Percentiles rank a stretch among this genome's conserved stretches.
phyloP scores from a whole-genome alignment of 1,140 invertebrate species.

The Grapholita molesta region DNA sequence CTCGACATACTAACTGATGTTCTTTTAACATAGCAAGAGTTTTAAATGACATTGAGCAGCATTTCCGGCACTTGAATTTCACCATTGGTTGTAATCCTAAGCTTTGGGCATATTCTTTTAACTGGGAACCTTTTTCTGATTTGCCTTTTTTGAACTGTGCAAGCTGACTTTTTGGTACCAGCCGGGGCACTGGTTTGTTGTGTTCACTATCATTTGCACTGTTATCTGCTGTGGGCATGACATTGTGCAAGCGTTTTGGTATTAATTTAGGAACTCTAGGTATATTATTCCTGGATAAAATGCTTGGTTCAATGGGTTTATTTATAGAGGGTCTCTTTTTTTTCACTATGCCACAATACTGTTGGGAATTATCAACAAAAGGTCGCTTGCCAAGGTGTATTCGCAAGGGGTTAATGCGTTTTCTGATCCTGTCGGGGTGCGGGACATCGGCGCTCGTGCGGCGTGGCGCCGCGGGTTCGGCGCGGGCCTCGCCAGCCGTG shows the following conservation, averaged over 20 bases:
- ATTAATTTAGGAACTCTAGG: slow-evolving; percentile 64
- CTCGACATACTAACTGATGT: slow-evolving; percentile 80
- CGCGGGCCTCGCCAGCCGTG: slow-evolving; percentile 38
- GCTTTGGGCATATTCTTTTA: slow-evolving; percentile 83
- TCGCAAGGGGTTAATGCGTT: slow-evolving; percentile 67
- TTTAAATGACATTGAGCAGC: slow-evolving; percentile 80
- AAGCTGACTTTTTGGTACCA: slow-evolving; percentile 70
- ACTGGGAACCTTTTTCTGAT: slow-evolving; percentile 60
- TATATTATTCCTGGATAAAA: slow-evolving; percentile 32
- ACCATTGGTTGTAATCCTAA: slow-evolving; percentile 82
- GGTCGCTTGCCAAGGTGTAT: slow-evolving; percentile 69
- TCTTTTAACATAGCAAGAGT: slow-evolving; percentile 80
- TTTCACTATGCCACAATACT: slow-evolving; percentile 51
- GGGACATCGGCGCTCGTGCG: slow-evolving; percentile 40
- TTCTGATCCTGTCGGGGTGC: slow-evolving; percentile 52
- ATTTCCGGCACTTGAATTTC: slow-evolving; percentile 84
- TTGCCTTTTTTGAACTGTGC: slow-evolving; percentile 67
- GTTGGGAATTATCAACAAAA: slow-evolving; percentile 60
- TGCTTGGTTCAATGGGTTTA: slow-evolving; percentile 54
- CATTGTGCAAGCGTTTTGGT: slow-evolving; percentile 64
- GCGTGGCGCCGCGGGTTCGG: slow-evolving; percentile 40
- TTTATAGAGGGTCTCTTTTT: slow-evolving; percentile 51
- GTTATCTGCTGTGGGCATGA: slow-evolving; percentile 42
- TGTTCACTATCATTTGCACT: slow-evolving; percentile 47
- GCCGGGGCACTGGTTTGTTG: slow-evolving; percentile 65